Evolutionary conservation across 2,797 vertebrate genomes (phyloP).

Genomic region (Mormyrus proboscirostris): DNA sequence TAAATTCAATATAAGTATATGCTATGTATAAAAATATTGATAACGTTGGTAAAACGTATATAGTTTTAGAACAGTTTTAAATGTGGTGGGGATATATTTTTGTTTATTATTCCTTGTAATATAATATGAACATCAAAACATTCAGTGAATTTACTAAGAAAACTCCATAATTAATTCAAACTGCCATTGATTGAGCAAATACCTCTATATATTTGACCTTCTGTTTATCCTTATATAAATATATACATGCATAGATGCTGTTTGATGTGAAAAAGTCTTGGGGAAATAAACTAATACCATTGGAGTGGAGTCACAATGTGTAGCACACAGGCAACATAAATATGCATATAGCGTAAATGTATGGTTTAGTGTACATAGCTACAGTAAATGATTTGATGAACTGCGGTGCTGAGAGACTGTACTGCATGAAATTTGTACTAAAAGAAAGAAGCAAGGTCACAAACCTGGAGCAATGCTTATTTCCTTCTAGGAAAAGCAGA

Average conservation of each 20-base stretch:
- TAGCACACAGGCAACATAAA: constrained; percentile 65
- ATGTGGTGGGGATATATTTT: background rate
- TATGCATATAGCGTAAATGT: constrained; percentile 68
- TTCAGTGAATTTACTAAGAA: background rate
- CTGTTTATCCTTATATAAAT: background rate
- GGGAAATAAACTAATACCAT: background rate
- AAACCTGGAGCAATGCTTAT: background rate
- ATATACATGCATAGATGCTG: background rate
- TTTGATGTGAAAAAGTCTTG: background rate
- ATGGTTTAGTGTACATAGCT: constrained; percentile 61
- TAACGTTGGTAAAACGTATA: constrained; percentile 52
- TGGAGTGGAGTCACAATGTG: background rate
- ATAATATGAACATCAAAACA: background rate
- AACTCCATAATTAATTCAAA: background rate
- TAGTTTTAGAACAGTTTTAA: constrained; percentile 17
- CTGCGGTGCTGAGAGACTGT: constrained; percentile 69
- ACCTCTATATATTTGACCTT: constrained; percentile 6
- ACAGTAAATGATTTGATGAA: constrained; percentile 36
- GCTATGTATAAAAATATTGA: constrained; percentile 52
- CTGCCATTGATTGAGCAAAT: background rate
- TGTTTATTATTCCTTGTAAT: constrained; percentile 3
- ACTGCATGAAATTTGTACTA: constrained; percentile 74
- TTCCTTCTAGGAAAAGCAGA: background rate
- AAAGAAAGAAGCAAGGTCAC: constrained; percentile 49
- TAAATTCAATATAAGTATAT: constrained; percentile 61